Conservation (phyloP, 2,888 invertebrate genomes). For the Oligia fasciuncula region DNA sequence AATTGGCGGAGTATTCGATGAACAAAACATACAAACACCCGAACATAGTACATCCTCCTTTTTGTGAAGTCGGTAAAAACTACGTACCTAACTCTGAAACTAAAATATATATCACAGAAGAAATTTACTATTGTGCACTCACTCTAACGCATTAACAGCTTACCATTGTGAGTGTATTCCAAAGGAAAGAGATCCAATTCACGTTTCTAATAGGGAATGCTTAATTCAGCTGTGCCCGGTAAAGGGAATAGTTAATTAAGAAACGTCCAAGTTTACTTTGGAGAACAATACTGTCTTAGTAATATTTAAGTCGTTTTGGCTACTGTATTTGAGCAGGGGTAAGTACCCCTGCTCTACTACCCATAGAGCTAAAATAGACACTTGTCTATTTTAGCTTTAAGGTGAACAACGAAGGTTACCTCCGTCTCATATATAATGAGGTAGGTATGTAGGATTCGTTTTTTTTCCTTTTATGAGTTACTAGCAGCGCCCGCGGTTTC, state of each 20-base stretch:
- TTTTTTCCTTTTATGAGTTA: not conserved
- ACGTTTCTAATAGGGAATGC: constrained; percentile 43
- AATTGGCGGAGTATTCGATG: too few species aligned
- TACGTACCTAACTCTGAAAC: not conserved
- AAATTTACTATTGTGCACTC: not conserved
- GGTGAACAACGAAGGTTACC: constrained; percentile 7
- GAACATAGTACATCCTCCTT: too few species aligned
- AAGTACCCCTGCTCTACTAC: not conserved
- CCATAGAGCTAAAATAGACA: not conserved
- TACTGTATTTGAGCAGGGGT: constrained; percentile 2
- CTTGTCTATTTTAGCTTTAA: not conserved
- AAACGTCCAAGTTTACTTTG: constrained; percentile 27
- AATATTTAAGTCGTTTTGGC: constrained; percentile 25
- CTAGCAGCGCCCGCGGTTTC: too few species aligned
- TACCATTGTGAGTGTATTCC: constrained; percentile 38
- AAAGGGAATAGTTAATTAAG: constrained; percentile 57
- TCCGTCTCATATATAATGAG: not conserved
- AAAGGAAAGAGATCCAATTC: constrained; percentile 42
- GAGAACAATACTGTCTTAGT: constrained; percentile 27
- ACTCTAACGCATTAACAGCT: constrained; percentile 45
- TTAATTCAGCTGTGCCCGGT: constrained; percentile 46
- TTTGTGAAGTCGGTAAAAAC: too few species aligned
- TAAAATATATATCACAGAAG: not conserved
- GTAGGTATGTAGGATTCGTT: not conserved
- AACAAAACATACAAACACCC: too few species aligned